Evolutionary conservation across 2,888 invertebrate genomes (phyloP).

Genomic region (Leptogaster cylindrica): DNA sequence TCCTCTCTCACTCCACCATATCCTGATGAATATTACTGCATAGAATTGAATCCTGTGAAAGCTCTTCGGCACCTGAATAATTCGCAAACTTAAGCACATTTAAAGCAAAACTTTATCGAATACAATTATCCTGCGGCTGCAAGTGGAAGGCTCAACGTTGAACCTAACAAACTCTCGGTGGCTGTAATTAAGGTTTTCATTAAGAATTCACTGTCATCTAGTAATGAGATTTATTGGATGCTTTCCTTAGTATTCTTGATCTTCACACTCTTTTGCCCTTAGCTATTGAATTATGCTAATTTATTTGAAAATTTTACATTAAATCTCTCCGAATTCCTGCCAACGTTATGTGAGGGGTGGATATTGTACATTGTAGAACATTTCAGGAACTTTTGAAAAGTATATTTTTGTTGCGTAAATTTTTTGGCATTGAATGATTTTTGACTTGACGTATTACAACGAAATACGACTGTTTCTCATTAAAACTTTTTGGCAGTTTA

Average conservation of each 20-base stretch:
- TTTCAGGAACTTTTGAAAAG: too few species aligned
- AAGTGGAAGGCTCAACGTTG: background rate
- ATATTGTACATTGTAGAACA: too few species aligned
- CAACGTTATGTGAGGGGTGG: too few species aligned
- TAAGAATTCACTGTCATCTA: conserved; percentile 20
- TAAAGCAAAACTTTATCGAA: conserved; percentile 31
- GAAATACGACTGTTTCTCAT: too few species aligned
- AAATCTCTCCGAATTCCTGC: too few species aligned
- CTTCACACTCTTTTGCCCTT: conserved; percentile 6
- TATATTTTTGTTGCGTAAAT: too few species aligned
- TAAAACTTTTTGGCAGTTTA: too few species aligned
- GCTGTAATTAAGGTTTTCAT: conserved; percentile 29
- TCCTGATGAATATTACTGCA: conserved; percentile 17
- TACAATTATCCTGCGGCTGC: conserved; percentile 25
- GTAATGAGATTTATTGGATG: conserved; percentile 27
- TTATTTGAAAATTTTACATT: too few species aligned
- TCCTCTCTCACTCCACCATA: background rate
- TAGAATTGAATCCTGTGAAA: background rate
- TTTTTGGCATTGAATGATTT: too few species aligned
- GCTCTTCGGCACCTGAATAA: conserved; percentile 8
- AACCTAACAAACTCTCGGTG: background rate
- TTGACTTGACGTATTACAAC: too few species aligned
- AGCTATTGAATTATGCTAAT: conserved; percentile 23
- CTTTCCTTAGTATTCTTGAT: conserved; percentile 23
- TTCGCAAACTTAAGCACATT: conserved; percentile 23